Evolutionary conservation across 2,888 invertebrate genomes (phyloP).

Genomic region (Watsonalla binaria): DNA sequence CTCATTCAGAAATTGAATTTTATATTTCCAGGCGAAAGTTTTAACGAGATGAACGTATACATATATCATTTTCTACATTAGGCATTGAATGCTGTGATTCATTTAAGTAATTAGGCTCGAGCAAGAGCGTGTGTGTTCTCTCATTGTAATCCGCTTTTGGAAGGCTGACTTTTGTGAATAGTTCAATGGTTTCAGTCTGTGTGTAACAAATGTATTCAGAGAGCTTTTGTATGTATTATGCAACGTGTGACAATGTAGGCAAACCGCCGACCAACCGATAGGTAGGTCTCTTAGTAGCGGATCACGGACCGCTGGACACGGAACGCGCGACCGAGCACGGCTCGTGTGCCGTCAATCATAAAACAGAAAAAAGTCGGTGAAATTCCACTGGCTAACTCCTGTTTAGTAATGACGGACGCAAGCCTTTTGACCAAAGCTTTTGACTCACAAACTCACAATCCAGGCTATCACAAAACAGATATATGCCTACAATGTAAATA

Average conservation of each 20-base stretch:
- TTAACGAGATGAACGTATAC: slow-evolving; percentile 61
- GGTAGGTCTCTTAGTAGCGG: slow-evolving; percentile 64
- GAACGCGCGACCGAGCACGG: slow-evolving; percentile 71
- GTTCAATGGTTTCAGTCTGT: slow-evolving; percentile 34
- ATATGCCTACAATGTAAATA: slow-evolving; percentile 32
- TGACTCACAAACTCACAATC: slow-evolving; percentile 22
- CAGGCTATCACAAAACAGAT: slow-evolving; percentile 45
- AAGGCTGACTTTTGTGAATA: slow-evolving; percentile 34
- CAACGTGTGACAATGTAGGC: slow-evolving; percentile 57
- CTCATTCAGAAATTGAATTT: slow-evolving; percentile 77
- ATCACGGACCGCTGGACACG: slow-evolving; percentile 65
- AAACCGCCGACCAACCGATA: slow-evolving; percentile 41
- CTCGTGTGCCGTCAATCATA: slow-evolving; percentile 77
- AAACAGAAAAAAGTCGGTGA: slow-evolving; percentile 62
- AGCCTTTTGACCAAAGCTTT: slow-evolving; percentile 47
- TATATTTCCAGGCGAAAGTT: slow-evolving; percentile 72
- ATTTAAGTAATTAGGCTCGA: slow-evolving; percentile 49
- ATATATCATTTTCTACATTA: slow-evolving; percentile 48
- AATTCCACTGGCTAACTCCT: slow-evolving; percentile 63
- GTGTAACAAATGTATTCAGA: slow-evolving; percentile 43
- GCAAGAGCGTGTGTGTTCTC: slow-evolving; percentile 19
- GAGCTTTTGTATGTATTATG: slow-evolving; percentile 52
- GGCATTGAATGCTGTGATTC: slow-evolving; percentile 46
- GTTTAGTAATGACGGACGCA: slow-evolving; percentile 49
- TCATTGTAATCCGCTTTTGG: slow-evolving; percentile 21